Evolutionary conservation across 1,140 invertebrate species (phyloP).

Genomic region (Eulimnadia texana): DNA sequence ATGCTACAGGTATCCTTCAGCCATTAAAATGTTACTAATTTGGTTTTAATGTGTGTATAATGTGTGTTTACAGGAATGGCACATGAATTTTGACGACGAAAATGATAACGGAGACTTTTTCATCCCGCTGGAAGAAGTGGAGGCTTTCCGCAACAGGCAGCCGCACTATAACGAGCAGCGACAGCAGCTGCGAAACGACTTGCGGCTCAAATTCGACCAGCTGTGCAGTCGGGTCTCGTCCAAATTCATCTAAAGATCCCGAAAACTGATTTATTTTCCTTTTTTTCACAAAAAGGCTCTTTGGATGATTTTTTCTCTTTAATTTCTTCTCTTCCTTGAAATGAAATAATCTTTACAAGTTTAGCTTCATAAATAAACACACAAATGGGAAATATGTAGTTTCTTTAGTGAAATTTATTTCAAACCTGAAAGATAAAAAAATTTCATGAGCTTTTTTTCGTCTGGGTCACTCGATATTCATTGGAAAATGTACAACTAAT

Average conservation of each 20-base stretch:
- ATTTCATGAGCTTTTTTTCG: too few relatives aligned
- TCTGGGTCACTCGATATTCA: too few relatives aligned
- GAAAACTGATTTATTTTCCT: too few relatives aligned
- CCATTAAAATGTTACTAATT: too few relatives aligned
- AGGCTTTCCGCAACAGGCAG: slow-evolving; percentile 59
- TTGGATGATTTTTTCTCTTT: neutral
- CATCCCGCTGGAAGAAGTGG: slow-evolving; percentile 74
- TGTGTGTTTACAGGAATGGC: slow-evolving; percentile 5
- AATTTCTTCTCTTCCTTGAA: slow-evolving; percentile 3
- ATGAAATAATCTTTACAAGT: neutral
- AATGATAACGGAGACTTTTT: slow-evolving; percentile 50
- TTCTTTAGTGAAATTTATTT: too few relatives aligned
- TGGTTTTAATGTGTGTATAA: neutral
- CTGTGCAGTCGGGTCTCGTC: slow-evolving; percentile 38
- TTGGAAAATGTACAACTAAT: too few relatives aligned
- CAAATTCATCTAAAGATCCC: too few relatives aligned
- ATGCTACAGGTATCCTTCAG: slow-evolving; percentile 26
- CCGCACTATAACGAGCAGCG: slow-evolving; percentile 58
- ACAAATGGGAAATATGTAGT: too few relatives aligned
- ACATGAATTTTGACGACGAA: slow-evolving; percentile 6
- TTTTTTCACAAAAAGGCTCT: too few relatives aligned
- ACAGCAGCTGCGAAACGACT: slow-evolving; percentile 58
- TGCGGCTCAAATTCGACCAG: slow-evolving; percentile 65
- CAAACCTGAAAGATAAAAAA: too few relatives aligned
- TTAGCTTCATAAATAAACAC: slow-evolving; percentile 1